A percentile compares a stretch with the other conserved stretches of the same genome.
phyloP scores from a whole-genome alignment of 2,113 vertebrate species.

The Sarotherodon lohbergeri region DNA sequence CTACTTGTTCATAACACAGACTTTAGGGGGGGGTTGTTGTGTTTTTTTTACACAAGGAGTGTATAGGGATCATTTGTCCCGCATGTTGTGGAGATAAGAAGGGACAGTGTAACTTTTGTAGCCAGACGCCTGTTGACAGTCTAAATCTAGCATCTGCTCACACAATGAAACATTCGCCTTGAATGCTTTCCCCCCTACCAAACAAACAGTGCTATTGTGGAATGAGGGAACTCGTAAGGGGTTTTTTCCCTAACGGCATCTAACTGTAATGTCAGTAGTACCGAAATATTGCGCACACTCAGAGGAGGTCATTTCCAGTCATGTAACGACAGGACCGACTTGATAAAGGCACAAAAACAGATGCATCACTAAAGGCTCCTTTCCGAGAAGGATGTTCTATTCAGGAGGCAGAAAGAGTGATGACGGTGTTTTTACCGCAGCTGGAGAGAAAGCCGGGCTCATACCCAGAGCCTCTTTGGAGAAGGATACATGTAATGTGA shows the following conservation, averaged over 20 bases:
- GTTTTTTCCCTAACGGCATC: not conserved
- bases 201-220: not conserved
- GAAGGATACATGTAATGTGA: constrained; percentile 59
- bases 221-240: not conserved
- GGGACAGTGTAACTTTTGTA: constrained; percentile 17
- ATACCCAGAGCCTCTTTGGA: constrained; percentile 51
- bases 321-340: constrained; percentile 39
- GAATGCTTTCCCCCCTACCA: not conserved
- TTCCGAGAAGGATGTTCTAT: constrained; percentile 56
- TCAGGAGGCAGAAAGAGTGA: constrained; percentile 29
- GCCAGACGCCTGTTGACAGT: constrained; percentile 37
- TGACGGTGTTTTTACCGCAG: constrained; percentile 52
- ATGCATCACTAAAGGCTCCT: constrained; percentile 36
- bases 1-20: not conserved
- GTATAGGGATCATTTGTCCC: not conserved
- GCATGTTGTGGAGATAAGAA: constrained; percentile 8
- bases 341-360: constrained; percentile 9
- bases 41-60: not conserved
- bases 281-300: constrained; percentile 13
- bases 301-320: constrained; percentile 37
- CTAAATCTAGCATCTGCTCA: not conserved
- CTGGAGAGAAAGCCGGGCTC: constrained; percentile 48
- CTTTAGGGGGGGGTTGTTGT: not conserved
- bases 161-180: constrained; percentile 7
- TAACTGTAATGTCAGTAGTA: constrained; percentile 5